Evolutionary conservation across 2,113 vertebrate species (phyloP), one percentile per base, ranked within the genome.

Genomic region (Notechis scutatus): DNA sequence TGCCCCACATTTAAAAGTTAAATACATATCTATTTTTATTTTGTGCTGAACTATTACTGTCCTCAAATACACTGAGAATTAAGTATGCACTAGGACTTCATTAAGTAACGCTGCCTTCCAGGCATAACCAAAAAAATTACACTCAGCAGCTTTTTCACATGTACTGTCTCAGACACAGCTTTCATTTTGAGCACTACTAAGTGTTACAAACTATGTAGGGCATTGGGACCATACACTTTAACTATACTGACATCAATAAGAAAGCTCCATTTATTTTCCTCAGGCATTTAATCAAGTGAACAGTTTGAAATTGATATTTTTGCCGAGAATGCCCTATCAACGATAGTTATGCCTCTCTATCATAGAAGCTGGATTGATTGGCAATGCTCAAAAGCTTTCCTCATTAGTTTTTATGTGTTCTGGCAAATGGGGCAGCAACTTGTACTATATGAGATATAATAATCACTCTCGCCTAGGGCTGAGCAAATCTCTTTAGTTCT

Each of bases 41-140:
- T 12, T 12, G 89, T 54, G 20, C 55, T 61, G 54, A 95, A 92
- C 95, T 94, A 93, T 92, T 94, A 93, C 9, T 59, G 54, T 50
- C 29, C 42, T 29, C 23, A 0, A 92, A 92, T 93, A 74, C 94
- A 52, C 92, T 47, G 81, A 93, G 93, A 94, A 95, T 94, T 94
- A 96, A 61, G 2, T 3, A 92, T 3, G 90, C 4, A 54, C 55
- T 81, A 94, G 54, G 47, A 93, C 18, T 59, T 57, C 93, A 18
- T 34, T n/a, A 11, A 87, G 54, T 94, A 93, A 61, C 86, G 0
- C 90, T 94, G 74, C 24, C 34, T 57, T 89, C 7, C 34, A 34
- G 91, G n/a, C 18, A 56, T 7, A 91, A 18, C 3, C 39, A 81
- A 21, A 10, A 45, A 87, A 34, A 93, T 93, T 93, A 24, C 61